Percentiles rank a stretch among this genome's conserved stretches.
Evolutionary conservation across 2,797 vertebrate genomes (phyloP).

Genomic region (Menidia menidia): DNA sequence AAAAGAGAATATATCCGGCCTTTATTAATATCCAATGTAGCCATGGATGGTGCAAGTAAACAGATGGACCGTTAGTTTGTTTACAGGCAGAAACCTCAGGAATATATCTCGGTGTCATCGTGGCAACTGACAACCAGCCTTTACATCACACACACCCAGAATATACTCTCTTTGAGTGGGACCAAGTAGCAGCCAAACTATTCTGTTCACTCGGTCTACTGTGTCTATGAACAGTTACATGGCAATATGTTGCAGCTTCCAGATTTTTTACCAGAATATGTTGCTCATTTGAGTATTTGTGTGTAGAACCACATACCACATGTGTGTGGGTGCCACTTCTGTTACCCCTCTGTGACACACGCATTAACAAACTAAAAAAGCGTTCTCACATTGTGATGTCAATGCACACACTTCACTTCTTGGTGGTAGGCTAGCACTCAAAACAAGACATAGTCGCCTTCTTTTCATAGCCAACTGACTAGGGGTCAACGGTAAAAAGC

Average conservation of each 20-base stretch:
- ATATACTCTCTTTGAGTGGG: slow-evolving; percentile 55
- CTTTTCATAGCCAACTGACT: slow-evolving; percentile 6
- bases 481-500: neutral
- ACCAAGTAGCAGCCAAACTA: neutral
- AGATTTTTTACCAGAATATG: neutral
- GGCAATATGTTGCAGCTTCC: too few relatives aligned
- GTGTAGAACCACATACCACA: slow-evolving; percentile 23
- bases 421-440: neutral
- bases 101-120: slow-evolving; percentile 64
- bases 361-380: slow-evolving; percentile 22
- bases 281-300: neutral
- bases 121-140: slow-evolving; percentile 60
- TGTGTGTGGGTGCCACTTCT: slow-evolving; percentile 3
- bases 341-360: slow-evolving; percentile 7
- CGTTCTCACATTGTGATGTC: slow-evolving; percentile 25
- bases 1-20: too few relatives aligned
- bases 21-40: neutral
- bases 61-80: slow-evolving; percentile 41
- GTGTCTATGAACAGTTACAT: too few relatives aligned
- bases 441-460: slow-evolving; percentile 19
- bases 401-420: slow-evolving; percentile 7
- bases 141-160: slow-evolving; percentile 71
- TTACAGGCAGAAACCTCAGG: slow-evolving; percentile 45
- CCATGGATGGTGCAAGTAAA: neutral
- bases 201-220: neutral